phyloP scores from a whole-genome alignment of 2,797 vertebrate species.

The Melanotaenia trifasciata region DNA sequence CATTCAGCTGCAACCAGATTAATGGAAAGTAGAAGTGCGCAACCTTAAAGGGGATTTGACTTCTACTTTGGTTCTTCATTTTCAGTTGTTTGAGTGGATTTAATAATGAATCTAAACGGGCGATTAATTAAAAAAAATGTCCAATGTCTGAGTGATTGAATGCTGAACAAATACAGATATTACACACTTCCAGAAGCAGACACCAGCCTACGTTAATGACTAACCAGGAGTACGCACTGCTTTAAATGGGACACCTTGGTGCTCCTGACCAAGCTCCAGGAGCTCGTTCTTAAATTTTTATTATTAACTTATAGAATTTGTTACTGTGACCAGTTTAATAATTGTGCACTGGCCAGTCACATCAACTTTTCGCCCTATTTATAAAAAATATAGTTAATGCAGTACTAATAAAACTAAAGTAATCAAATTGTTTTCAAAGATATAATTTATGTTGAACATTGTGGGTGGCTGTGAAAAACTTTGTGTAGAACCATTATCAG shows the following conservation, averaged over 20 bases:
- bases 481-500: no score
- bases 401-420: no score
- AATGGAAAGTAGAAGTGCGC: background rate
- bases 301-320: background rate
- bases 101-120: background rate
- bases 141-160: background rate
- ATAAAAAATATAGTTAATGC: no score
- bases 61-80: background rate
- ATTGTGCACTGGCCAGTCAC: background rate
- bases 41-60: background rate
- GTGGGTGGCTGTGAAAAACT: no score
- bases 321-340: background rate
- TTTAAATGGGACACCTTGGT: background rate
- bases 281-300: background rate
- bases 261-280: background rate
- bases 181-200: background rate
- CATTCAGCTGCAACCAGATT: background rate
- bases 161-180: background rate
- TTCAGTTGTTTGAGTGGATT: background rate
- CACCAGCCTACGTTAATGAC: no score
- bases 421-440: no score
- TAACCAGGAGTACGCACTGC: background rate
- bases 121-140: background rate
- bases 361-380: no score
- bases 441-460: no score